Conservation (phyloP, 2,888 invertebrate genomes). For the Meteorus cinctellus region DNA sequence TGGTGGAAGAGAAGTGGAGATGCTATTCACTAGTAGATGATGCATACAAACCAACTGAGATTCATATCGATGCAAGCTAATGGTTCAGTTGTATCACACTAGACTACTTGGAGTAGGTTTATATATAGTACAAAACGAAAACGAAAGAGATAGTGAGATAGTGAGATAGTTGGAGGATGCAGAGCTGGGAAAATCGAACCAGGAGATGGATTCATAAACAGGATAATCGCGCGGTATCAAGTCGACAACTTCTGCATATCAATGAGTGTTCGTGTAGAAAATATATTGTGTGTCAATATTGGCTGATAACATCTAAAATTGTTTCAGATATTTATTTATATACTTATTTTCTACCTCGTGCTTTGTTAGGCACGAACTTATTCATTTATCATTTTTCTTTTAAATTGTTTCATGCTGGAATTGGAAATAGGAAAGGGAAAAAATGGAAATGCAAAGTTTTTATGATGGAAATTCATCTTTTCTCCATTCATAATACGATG, state of each 20-base stretch:
- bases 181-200: slow-evolving; percentile 38
- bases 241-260: slow-evolving; percentile 58
- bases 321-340: slow-evolving; percentile 40
- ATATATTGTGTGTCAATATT: slow-evolving; percentile 1
- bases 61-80: slow-evolving; percentile 35
- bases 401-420: background rate
- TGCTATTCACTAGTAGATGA: slow-evolving; percentile 10
- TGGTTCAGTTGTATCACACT: slow-evolving; percentile 37
- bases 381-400: background rate
- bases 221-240: slow-evolving; percentile 63
- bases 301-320: background rate
- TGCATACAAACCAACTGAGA: slow-evolving; percentile 30
- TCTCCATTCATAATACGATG: too few relatives aligned
- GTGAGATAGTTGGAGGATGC: background rate
- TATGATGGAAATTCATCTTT: background rate
- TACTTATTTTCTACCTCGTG: slow-evolving; percentile 36
- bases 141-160: background rate
- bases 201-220: slow-evolving; percentile 61
- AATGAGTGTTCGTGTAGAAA: slow-evolving; percentile 50
- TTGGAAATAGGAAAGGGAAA: background rate
- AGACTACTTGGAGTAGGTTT: slow-evolving; percentile 12
- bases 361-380: background rate
- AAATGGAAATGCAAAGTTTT: background rate
- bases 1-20: background rate
- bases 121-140: background rate